A percentile compares a stretch with the other conserved stretches of the same genome.
Evolutionary conservation across 2,888 invertebrate species (phyloP).

Genomic region (Melanargia galathea): DNA sequence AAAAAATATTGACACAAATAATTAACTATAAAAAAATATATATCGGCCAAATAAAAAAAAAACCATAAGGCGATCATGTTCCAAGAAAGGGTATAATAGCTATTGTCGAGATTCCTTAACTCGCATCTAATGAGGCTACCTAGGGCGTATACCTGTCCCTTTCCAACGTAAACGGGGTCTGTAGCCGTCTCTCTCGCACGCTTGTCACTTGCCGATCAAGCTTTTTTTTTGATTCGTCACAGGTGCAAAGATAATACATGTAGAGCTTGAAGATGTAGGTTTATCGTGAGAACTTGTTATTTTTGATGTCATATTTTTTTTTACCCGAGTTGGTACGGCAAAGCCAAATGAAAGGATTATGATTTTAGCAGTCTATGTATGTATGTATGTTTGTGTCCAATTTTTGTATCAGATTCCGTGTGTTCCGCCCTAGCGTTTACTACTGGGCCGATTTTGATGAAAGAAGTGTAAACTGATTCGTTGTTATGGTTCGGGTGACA

Average conservation of each 20-base stretch:
- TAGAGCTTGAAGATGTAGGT: conserved; percentile 29
- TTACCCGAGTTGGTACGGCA: no score
- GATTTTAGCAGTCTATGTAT: no score
- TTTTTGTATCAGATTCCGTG: no score
- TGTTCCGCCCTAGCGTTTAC: no score
- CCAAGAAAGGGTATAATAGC: conserved; percentile 33
- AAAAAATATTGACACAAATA: conserved; percentile 18
- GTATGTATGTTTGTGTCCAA: no score
- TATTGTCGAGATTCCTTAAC: conserved; percentile 30
- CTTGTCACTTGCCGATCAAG: conserved; percentile 49
- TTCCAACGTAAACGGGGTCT: conserved; percentile 24
- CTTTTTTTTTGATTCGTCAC: conserved; percentile 47
- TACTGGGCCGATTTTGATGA: no score
- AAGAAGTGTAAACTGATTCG: no score
- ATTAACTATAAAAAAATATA: conserved; percentile 22
- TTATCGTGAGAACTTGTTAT: conserved; percentile 25
- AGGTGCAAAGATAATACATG: conserved; percentile 45
- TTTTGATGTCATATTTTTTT: no score
- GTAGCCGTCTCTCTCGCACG: conserved; percentile 40
- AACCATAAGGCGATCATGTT: conserved; percentile 26
- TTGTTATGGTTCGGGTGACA: no score
- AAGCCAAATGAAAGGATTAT: no score
- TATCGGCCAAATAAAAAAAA: conserved; percentile 3
- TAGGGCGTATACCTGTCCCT: conserved; percentile 31
- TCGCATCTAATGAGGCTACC: conserved; percentile 21